These are phyloP conservation scores for western clawed frog (Xenopus tropicalis) DNA, from an alignment of 2,113 vertebrate species.

Conservation along the genomic window DNA sequence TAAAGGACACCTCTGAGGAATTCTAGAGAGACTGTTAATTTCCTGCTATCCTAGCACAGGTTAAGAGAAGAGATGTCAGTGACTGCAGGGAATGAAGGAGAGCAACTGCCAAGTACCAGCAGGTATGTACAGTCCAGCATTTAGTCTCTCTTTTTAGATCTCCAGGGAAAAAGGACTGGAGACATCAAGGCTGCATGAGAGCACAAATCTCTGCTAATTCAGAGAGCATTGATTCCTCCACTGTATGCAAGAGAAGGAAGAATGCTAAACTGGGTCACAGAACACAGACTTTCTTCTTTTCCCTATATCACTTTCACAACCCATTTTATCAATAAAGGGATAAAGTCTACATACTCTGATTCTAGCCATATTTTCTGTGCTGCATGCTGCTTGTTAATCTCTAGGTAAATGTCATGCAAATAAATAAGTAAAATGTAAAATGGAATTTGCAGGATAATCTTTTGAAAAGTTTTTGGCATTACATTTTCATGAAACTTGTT, in stretches of 20 bases:
- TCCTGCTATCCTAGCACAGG: slow-evolving; percentile 40
- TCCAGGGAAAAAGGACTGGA: slow-evolving; percentile 40
- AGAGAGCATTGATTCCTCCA: slow-evolving; percentile 40
- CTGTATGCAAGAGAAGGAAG: slow-evolving; percentile 20
- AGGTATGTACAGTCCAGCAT: slow-evolving; percentile 39
- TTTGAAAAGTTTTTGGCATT: too few species aligned
- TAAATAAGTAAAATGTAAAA: too few species aligned
- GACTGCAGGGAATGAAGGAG: slow-evolving; percentile 41
- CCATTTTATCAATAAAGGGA: slow-evolving; percentile 18
- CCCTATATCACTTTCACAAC: background rate
- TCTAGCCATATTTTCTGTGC: too few species aligned
- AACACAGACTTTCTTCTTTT: slow-evolving; percentile 1
- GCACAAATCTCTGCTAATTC: slow-evolving; percentile 43
- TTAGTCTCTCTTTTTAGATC: slow-evolving; percentile 39
- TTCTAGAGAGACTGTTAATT: slow-evolving; percentile 33
- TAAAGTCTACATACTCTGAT: background rate
- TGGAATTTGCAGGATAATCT: too few species aligned
- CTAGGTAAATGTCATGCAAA: too few species aligned
- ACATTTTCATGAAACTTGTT: too few species aligned
- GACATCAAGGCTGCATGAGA: slow-evolving; percentile 43
- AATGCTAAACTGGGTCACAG: slow-evolving; percentile 36
- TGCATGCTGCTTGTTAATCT: too few species aligned
- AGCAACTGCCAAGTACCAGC: slow-evolving; percentile 33
- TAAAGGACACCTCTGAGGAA: slow-evolving; percentile 31
- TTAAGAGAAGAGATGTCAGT: slow-evolving; percentile 42